Conservation (phyloP, 2,797 vertebrate species). For the Acanthornis magna region DNA sequence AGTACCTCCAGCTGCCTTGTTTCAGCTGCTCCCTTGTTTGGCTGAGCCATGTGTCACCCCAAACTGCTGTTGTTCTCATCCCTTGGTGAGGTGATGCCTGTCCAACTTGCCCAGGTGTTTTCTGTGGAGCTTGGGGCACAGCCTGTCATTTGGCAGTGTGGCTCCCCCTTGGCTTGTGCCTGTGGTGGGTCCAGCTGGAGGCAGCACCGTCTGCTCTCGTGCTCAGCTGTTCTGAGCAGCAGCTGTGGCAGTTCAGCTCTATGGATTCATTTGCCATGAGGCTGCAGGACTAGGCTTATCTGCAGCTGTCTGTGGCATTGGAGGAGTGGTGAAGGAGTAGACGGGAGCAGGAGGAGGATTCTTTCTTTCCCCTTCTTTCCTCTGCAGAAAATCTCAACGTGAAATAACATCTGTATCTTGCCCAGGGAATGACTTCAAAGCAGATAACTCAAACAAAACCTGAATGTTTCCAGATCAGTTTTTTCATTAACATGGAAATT, state of each 20-base stretch:
- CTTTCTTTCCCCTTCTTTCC: not conserved
- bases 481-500: not conserved
- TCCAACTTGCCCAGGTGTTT: not conserved
- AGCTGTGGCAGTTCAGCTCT: not conserved
- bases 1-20: not conserved
- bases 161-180: not conserved
- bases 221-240: slow-evolving; percentile 6
- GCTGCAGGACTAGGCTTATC: not conserved
- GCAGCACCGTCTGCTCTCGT: not conserved
- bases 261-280: not conserved
- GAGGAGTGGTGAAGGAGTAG: not conserved
- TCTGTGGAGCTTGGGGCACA: not conserved
- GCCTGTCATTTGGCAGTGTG: not conserved
- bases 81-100: not conserved
- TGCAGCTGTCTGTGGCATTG: not conserved
- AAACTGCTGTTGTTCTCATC: not conserved
- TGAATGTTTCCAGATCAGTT: not conserved
- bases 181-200: not conserved
- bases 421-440: not conserved
- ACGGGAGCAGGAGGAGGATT: not conserved
- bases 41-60: not conserved
- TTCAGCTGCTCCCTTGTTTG: not conserved
- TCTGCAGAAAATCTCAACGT: not conserved
- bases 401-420: not conserved
- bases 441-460: not conserved